Conservation (phyloP, 2,113 vertebrate genomes). For the Agelaius tricolor region DNA sequence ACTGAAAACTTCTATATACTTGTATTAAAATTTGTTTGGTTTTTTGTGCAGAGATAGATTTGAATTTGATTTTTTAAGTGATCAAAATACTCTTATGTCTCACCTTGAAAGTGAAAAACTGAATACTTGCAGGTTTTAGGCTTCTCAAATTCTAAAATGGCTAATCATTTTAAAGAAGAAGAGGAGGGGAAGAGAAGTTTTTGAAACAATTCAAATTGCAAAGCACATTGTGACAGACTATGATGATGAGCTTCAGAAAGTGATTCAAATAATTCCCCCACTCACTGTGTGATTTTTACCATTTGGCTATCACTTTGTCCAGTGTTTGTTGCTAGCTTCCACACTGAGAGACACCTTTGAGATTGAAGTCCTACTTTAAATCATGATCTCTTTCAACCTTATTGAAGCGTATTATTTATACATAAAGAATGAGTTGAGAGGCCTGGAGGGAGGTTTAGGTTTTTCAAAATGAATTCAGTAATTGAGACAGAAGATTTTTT, state of each 20-base stretch:
- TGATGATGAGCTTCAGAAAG: background rate
- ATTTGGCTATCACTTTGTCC: background rate
- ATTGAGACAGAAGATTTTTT: background rate
- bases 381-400: background rate
- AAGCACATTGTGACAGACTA: background rate
- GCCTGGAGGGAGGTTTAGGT: background rate
- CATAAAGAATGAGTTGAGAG: background rate
- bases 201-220: background rate
- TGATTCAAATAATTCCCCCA: background rate
- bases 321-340: background rate
- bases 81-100: background rate
- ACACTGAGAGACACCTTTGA: background rate
- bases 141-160: background rate
- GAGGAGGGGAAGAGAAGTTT: background rate
- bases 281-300: background rate
- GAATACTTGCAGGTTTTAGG: background rate
- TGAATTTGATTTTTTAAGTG: background rate
- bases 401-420: background rate
- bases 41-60: background rate
- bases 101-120: background rate
- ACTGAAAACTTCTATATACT: background rate
- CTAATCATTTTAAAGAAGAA: background rate
- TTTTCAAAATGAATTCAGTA: background rate
- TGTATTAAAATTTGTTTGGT: background rate
- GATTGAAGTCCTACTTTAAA: background rate